Evolutionary conservation across 2,113 vertebrate genomes (phyloP).

Genomic region (Thamnophis sirtalis): DNA sequence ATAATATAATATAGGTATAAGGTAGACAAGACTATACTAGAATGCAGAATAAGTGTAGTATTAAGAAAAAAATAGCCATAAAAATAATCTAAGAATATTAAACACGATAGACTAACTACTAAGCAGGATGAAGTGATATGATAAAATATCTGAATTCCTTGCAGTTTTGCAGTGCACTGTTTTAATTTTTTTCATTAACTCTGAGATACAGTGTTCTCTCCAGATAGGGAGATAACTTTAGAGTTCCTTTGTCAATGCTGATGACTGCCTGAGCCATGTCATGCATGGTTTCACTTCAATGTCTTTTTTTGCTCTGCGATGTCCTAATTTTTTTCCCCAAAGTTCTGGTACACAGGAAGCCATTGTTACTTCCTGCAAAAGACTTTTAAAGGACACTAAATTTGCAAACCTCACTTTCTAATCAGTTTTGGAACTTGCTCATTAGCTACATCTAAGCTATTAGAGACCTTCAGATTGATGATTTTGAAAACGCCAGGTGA

Average conservation of each 20-base stretch:
- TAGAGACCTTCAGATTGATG: neutral
- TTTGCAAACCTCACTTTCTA: neutral
- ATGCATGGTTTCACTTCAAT: constrained; percentile 55
- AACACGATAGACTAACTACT: neutral
- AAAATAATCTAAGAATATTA: neutral
- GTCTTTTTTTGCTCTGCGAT: constrained; percentile 49
- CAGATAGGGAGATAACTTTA: constrained; percentile 44
- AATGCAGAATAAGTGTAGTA: neutral
- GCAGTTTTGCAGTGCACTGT: constrained; percentile 25
- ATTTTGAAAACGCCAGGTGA: neutral
- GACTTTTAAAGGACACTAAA: constrained; percentile 5
- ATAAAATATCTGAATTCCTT: constrained; percentile 30
- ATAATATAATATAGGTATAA: too few relatives aligned
- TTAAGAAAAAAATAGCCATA: neutral
- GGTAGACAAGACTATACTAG: too few relatives aligned
- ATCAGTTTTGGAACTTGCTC: neutral
- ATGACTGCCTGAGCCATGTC: constrained; percentile 31
- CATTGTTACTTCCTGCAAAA: constrained; percentile 64
- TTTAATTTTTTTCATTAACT: constrained; percentile 27
- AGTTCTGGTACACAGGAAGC: constrained; percentile 60
- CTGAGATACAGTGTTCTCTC: neutral
- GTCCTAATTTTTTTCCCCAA: constrained; percentile 69
- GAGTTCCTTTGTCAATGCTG: constrained; percentile 24
- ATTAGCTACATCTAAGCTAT: neutral
- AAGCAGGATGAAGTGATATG: constrained; percentile 2